A percentile compares a stretch with the other conserved stretches of the same genome.
Conservation (phyloP, 1,140 invertebrate species). For the Hylaeus volcanicus region DNA sequence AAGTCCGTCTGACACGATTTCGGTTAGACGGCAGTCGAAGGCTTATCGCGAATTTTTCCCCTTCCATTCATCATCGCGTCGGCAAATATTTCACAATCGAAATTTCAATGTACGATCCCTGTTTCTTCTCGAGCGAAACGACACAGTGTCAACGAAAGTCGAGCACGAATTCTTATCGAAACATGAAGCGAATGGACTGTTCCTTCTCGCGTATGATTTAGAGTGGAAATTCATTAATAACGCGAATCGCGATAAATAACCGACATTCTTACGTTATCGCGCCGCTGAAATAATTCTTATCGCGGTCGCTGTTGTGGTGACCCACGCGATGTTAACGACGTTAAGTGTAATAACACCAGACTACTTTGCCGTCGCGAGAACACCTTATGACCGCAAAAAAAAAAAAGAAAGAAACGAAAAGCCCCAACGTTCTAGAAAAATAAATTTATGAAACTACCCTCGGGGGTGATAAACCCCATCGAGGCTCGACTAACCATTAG, state of each 20-base stretch:
- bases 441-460: not conserved
- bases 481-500: not conserved
- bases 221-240: constrained; percentile 46
- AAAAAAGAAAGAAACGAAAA: not conserved
- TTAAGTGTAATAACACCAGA: constrained; percentile 20
- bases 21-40: not conserved
- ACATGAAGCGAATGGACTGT: constrained; percentile 12
- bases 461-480: constrained; percentile 4
- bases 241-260: constrained; percentile 51
- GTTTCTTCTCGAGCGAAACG: no score
- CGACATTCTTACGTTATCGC: constrained; percentile 52
- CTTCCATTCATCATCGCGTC: not conserved
- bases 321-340: constrained; percentile 28
- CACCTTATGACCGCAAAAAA: not conserved
- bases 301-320: constrained; percentile 3
- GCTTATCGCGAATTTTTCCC: not conserved
- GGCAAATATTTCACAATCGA: not conserved
- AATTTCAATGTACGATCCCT: no score
- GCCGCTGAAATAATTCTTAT: constrained; percentile 57
- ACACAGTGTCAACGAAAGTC: not conserved
- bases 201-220: constrained; percentile 33
- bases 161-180: not conserved
- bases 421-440: not conserved
- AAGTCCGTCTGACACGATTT: constrained; percentile 25
- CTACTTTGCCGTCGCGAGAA: constrained; percentile 17